A percentile compares a stretch with the other conserved stretches of the same genome.
These are phyloP conservation scores for Ctenopoma multispine DNA, from an alignment of 2,797 vertebrate genomes.

Conservation along the genomic window DNA sequence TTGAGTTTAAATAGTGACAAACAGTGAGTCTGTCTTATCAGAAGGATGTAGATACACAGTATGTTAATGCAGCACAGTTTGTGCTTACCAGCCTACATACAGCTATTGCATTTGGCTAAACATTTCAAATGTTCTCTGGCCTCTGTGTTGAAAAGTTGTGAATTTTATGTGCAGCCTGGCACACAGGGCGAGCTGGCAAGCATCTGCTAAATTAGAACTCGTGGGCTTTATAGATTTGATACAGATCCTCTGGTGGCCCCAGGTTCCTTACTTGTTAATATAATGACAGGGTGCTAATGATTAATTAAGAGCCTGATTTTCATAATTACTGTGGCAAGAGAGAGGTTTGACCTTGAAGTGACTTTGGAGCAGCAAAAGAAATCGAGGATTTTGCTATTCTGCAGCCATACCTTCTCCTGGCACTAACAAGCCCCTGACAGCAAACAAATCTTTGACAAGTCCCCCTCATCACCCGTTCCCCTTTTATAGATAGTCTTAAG, in stretches of 20 bases:
- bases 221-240: conserved; percentile 61
- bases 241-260: conserved; percentile 53
- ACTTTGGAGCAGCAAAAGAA: conserved; percentile 78
- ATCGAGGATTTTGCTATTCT: conserved; percentile 67
- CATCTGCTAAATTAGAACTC: conserved; percentile 66
- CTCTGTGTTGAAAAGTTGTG: conserved; percentile 14
- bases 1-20: conserved; percentile 31
- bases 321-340: conserved; percentile 66
- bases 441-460: conserved; percentile 83
- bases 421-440: conserved; percentile 73
- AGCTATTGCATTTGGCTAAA: conserved; percentile 1
- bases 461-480: conserved; percentile 63
- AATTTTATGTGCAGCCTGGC: conserved; percentile 13
- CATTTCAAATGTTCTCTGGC: conserved; percentile 20
- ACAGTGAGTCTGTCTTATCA: conserved; percentile 20
- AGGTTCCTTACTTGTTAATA: conserved; percentile 67
- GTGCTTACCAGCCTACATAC: conserved; percentile 15
- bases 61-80: conserved; percentile 9
- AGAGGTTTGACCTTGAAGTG: conserved; percentile 79
- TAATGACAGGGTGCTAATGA: conserved; percentile 75
- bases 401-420: conserved; percentile 63
- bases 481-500: conserved; percentile 87
- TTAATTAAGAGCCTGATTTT: conserved; percentile 73
- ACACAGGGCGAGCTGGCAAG: conserved; percentile 11
- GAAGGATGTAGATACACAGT: conserved; percentile 3